These are phyloP conservation scores for Tapera naevia DNA, from an alignment of 2,797 vertebrate genomes.

Conservation along the genomic window DNA sequence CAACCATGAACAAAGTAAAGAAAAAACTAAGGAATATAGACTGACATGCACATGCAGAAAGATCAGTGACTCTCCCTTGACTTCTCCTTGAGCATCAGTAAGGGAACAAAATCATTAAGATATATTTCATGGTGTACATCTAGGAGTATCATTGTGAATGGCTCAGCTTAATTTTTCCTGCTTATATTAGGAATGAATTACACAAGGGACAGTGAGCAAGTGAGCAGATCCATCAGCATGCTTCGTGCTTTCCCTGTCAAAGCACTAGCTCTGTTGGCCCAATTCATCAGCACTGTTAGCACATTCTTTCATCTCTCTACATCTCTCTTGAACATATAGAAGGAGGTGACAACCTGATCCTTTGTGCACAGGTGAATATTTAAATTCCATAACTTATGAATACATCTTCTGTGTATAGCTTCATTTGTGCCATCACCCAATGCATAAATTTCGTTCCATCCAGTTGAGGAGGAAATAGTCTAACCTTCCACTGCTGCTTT, in stretches of 20 bases:
- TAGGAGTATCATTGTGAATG: not conserved
- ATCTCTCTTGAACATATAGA: not conserved
- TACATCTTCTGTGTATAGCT: not conserved
- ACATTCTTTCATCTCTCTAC: not conserved
- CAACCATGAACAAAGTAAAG: not conserved
- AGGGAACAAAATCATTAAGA: not conserved
- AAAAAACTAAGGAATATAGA: not conserved
- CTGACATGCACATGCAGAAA: fast-evolving
- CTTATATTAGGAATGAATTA: not conserved
- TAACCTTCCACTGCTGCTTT: not conserved
- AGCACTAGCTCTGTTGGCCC: not conserved
- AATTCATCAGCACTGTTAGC: not conserved
- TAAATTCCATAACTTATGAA: not conserved
- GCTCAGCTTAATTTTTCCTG: not conserved
- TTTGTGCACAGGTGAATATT: not conserved
- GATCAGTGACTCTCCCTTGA: not conserved
- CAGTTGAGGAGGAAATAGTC: not conserved
- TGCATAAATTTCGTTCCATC: not conserved
- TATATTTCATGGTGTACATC: not conserved
- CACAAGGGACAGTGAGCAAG: fast-evolving
- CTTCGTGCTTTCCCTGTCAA: not conserved
- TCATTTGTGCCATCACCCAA: not conserved
- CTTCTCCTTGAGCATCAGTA: not conserved
- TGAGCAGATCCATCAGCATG: not conserved
- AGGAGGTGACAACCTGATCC: not conserved